phyloP scores from a whole-genome alignment of 2,888 invertebrate genomes.

The Agrochola lychnidis region DNA sequence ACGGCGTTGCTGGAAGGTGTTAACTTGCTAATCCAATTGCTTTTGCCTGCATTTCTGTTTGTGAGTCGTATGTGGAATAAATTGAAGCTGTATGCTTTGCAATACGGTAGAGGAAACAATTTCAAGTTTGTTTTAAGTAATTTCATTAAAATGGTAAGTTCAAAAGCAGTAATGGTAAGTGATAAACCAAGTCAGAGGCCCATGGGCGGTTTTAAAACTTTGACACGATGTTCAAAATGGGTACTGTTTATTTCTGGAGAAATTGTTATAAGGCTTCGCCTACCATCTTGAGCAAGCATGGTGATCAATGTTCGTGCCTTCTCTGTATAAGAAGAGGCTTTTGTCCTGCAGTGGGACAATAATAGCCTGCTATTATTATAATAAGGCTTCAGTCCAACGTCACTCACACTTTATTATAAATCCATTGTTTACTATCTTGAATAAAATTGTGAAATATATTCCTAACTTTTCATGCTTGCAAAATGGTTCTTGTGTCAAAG shows the following conservation, averaged over 20 bases:
- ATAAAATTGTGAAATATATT: not conserved
- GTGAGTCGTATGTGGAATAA: constrained; percentile 23
- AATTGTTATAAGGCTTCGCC: not conserved
- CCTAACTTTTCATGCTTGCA: not conserved
- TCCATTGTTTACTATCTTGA: not conserved
- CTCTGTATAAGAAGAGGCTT: not conserved
- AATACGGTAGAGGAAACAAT: constrained; percentile 16
- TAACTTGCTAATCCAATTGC: constrained; percentile 61
- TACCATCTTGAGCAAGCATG: not conserved
- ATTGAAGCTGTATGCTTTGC: constrained; percentile 32
- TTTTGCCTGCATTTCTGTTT: constrained; percentile 50
- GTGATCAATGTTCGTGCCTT: not conserved
- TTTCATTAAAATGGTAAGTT: constrained; percentile 24
- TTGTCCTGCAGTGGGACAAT: not conserved
- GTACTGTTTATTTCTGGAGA: not conserved
- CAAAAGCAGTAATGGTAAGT: not conserved
- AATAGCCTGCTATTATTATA: not conserved
- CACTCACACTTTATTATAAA: not conserved
- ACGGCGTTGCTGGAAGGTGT: constrained; percentile 31
- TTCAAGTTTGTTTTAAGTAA: not conserved
- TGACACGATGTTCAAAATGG: no score
- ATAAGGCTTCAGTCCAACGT: not conserved
- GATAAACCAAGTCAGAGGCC: no score
- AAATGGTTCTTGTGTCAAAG: not conserved
- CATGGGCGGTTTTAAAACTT: no score